Base-by-base conservation (phyloP, 1,140 invertebrate species). In the Aphaenogaster rudis region DNA sequence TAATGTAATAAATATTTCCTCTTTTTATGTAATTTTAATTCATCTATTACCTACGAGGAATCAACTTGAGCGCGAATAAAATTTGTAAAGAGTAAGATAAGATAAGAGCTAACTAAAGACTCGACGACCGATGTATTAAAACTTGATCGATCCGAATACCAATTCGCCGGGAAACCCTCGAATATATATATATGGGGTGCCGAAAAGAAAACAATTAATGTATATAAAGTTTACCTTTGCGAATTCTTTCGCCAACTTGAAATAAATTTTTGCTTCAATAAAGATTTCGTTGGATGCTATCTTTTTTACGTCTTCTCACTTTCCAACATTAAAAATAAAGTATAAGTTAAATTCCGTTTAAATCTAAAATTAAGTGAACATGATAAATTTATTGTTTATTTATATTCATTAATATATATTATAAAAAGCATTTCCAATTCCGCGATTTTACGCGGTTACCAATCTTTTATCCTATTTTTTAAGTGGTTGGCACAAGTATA, bases 111-210 rank as follows among this genome's bases (percentile, higher is more conserved):
- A 21, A 36, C 15, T 77, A 13, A 63, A 64, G 66, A 45, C 28
- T 28, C 28, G 45, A 59, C 33, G 17, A 36, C 63, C 64, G 28
- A 82, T 59, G 28, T 82, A 82, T 82, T 82, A 82, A 72, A 81
- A 81, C 39, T 67, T 15, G 52, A 81, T 71, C 64, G 48, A 80
- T 80, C 36, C n/a, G 36, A 80, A 80, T 80, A 54, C 48, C 48
- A 80, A 80, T 80, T 80, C 36, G 33, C n/a, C 21, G 28, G 33
- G 33, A 71, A 54, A 81, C 36, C 50, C 11, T 33, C n/a, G 50
- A 82, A 57, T 59, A 59, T 54, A 77, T 64, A 71, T 64, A 78
- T 45, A 71, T 11, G 9, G 48, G 39, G 36, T 69, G 48, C 15
- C 45, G 21, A 59, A 66, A 79, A 78, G 21, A 45, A 45, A 72